Base-by-base conservation (phyloP, 2,888 invertebrate species). In the Neoascia interrupta region DNA sequence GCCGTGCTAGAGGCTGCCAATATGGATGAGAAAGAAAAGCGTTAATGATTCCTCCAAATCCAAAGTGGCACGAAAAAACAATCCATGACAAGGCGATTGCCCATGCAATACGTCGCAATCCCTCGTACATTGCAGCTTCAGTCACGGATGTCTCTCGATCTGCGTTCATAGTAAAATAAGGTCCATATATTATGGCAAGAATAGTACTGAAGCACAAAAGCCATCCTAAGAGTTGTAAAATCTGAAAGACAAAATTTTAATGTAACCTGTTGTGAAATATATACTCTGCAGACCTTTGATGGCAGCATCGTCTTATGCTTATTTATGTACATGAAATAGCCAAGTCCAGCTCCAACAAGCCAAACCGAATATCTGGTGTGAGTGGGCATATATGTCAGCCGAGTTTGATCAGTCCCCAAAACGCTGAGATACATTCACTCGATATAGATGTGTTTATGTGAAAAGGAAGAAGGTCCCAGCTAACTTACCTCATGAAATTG, bases 351-450 rank as follows among this genome's bases (percentile, higher is more conserved):
- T 8, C 89, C 89, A 60, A 88, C 83, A 63, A 89, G 49, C 89
- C 89, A 89, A 10, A 88, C 85, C n/a, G 86, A 84, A 19, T 86
- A 84, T 56, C 89, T 84, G 0, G 87, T 85, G 58, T 89, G 88
- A 1, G 88, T 88, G 2, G 88, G 87, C 69, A 84, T 85, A 69
- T 88, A 89, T 2, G 87, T 86, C 41, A 85, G 64, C 6, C 83
- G 82, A 72, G 86, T 85, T 21, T 86, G 85, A 47, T 84, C 66
- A 49, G 85, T 85, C 1, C 84, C 86, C 8, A 85, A 72, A 36
- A 85, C 63, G 23, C 69, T 74, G 34, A 8, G 19, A 26, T 13
- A 31, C 11, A 3, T 31, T 8, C 8, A 26, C 4, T 26, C 26
- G 26, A 4, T 26, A 26, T 26, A n/a, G 26, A 26, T 26, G n/a